phyloP scores from a whole-genome alignment of 2,888 invertebrate genomes.

The Drosophila fulvimacula region DNA sequence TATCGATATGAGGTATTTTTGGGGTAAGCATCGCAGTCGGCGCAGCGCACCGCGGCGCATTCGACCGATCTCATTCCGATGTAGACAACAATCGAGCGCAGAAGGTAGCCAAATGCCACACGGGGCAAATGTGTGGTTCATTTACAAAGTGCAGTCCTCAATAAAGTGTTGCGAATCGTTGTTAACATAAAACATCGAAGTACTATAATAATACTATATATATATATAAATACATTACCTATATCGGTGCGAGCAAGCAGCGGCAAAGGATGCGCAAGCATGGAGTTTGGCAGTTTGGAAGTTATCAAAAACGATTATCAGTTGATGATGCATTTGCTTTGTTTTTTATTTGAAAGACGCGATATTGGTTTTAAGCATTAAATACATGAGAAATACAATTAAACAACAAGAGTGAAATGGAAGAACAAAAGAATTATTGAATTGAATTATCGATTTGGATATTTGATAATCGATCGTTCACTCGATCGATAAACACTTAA shows the following conservation, averaged over 20 bases:
- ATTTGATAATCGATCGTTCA: conserved; percentile 29
- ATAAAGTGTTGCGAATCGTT: conserved; percentile 29
- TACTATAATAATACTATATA: conserved; percentile 9
- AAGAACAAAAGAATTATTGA: conserved; percentile 25
- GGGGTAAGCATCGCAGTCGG: conserved; percentile 43
- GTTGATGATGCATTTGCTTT: conserved; percentile 68
- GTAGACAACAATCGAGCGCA: conserved; percentile 65
- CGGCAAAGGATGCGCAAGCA: conserved; percentile 55
- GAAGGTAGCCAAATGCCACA: conserved; percentile 52
- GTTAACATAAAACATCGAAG: conserved; percentile 24
- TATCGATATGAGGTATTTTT: conserved; percentile 47
- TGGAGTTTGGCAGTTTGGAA: conserved; percentile 43
- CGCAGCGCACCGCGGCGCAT: conserved; percentile 57
- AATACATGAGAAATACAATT: conserved; percentile 77
- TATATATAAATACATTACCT: conserved; percentile 41
- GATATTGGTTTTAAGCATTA: conserved; percentile 74
- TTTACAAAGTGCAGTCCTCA: conserved; percentile 46
- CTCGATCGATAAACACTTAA: conserved; percentile 56
- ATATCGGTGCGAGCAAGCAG: conserved; percentile 36
- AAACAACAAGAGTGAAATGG: conserved; percentile 66
- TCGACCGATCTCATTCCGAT: conserved; percentile 62
- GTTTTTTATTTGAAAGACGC: conserved; percentile 67
- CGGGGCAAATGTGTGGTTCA: conserved; percentile 27
- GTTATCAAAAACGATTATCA: conserved; percentile 61
- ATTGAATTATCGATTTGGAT: conserved; percentile 30